A percentile compares a stretch with the other conserved stretches of the same genome.
phyloP scores from a whole-genome alignment of 2,797 vertebrate species.

The Martes flavigula region DNA sequence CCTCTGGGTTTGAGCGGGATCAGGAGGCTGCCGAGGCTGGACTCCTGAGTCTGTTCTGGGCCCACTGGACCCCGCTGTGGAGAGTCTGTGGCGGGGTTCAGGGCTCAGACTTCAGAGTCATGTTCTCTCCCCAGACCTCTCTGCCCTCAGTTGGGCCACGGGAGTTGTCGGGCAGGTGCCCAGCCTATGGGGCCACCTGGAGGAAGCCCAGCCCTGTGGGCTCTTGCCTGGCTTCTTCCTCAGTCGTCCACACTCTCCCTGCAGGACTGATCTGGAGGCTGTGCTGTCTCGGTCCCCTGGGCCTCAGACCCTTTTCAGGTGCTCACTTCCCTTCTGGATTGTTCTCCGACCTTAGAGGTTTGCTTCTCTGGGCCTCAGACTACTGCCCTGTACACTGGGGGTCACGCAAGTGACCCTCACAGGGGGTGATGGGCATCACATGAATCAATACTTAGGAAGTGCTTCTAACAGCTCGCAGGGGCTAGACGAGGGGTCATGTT shows the following conservation, averaged over 20 bases:
- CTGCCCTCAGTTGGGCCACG: not conserved
- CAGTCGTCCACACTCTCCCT: not conserved
- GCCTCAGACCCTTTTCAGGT: not conserved
- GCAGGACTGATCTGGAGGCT: not conserved
- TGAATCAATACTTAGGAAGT: not conserved
- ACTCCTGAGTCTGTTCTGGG: not conserved
- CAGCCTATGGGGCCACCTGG: rapidly evolving
- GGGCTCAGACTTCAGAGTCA: not conserved
- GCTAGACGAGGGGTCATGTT: rapidly evolving
- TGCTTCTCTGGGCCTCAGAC: no score
- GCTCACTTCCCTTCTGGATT: not conserved
- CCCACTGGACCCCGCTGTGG: rapidly evolving
- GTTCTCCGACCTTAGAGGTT: rapidly evolving
- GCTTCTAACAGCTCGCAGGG: rapidly evolving
- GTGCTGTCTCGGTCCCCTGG: rapidly evolving
- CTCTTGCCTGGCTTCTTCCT: not conserved
- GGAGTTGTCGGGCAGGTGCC: rapidly evolving
- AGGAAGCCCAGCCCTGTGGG: rapidly evolving
- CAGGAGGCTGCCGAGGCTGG: rapidly evolving
- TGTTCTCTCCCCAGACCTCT: no score
- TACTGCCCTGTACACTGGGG: not conserved
- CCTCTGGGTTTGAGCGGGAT: rapidly evolving
- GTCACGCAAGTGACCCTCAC: rapidly evolving
- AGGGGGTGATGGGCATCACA: not conserved
- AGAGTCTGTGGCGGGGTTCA: no score